Evolutionary conservation across 1,140 invertebrate genomes (phyloP), one percentile per base, ranked within the genome.

Genomic region (Ladona fulva): DNA sequence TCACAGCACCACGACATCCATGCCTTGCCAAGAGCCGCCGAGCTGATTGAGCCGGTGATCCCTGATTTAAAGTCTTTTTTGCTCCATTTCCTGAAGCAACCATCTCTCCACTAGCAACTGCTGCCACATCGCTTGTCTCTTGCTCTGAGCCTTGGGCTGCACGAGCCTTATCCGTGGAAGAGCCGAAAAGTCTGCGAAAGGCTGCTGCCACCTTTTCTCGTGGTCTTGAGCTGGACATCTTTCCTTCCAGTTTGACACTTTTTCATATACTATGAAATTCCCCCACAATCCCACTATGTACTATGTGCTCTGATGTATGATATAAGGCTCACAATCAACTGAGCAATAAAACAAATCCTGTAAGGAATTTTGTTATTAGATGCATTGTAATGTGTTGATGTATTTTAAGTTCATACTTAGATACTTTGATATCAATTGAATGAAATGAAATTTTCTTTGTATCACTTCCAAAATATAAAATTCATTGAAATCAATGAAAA

Each of bases 121-220:
- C n/a, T 66, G 14, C 52, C n/a, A 66, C 52, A 66, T 66, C 52
- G 14, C 14, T 66, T 19, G 14, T 12, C n/a, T 22, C 52, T 66
- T 66, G 52, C n/a, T 22, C 52, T 66, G 52, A 66, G 5, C 14
- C 12, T 66, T 66, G 52, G 3, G 52, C 52, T 66, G 52, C 12
- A 6, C 52, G 52, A 22, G 52, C 14, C n/a, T 66, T 66, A 22
- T 66, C 52, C 1, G 3, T 19, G 1, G 52, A 19, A 5, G 52
- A 66, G 5, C 52, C 52, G 14, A 66, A 66, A 16, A 66, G 52
- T 66, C 52, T 66, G 3, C 52, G 52, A 66, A 66, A 66, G 52
- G 52, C 52, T 66, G 52, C 52, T 66, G 52, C 52, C 52, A 66
- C 52, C 52, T 66, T 66, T 66, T 66, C 52, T 66, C 52, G 14